Base-by-base conservation (phyloP, 2,888 invertebrate genomes). In the Galerucella calmariensis region DNA sequence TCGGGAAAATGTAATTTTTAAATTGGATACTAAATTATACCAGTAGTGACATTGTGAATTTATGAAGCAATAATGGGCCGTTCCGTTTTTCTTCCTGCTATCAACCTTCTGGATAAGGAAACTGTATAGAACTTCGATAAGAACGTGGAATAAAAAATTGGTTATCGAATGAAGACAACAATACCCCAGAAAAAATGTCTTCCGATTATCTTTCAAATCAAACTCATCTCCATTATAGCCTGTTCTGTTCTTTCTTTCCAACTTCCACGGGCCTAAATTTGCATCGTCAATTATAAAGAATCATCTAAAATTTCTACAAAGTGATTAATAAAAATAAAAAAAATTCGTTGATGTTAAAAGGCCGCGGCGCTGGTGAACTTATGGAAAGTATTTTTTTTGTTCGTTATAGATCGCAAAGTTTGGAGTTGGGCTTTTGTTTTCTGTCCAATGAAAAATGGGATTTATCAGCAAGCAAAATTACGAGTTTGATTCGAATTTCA, bases 1-100 rank as follows among this genome's bases (percentile, higher is more conserved):
- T 72, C 73, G 72, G 76, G 75, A 76, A 71, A 77, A 75, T 77
- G 74, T 79, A 81, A 81, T 80, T 81, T 79, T 74, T 75, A 79
- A 80, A 79, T 80, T 81, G 72, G 77, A 77, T 78, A 76, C 70
- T 77, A 78, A 78, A 77, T 79, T 76, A 73, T 70, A 67, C 41
- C 72, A 20, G 67, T 69, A 73, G 72, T 73, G 74, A 78, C 71
- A 72, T 48, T 68, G 46, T 27, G 71, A 77, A 77, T 78, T 78
- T 78, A 77, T 75, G 66, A 59, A 69, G 72, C 72, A 74, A 75
- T 77, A 74, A 69, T 77, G 73, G 62, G 67, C 58, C 71, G 72
- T 48, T 70, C 69, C 69, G 72, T 75, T 63, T 67, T 53, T 51
- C 46, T 67, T 69, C 59, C 24, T 20, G 56, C 46, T 73, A 73